Evolutionary conservation across 2,888 invertebrate species (phyloP).

Genomic region (Lasioglossum calceatum): DNA sequence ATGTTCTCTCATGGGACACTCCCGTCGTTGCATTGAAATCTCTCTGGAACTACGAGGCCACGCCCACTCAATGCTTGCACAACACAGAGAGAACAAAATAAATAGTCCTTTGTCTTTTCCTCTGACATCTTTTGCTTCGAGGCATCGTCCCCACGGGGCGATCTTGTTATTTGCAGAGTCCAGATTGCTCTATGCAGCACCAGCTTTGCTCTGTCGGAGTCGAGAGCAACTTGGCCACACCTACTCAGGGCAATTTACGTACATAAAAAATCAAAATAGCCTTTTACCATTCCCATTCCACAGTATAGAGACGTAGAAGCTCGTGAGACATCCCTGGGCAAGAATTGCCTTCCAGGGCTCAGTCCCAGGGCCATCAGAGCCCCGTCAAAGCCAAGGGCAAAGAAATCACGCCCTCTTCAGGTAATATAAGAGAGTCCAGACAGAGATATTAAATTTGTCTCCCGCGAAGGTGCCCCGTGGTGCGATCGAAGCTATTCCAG

Average conservation of each 20-base stretch:
- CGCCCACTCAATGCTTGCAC: neutral
- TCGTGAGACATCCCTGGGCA: neutral
- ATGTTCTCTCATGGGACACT: neutral
- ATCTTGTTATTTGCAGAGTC: neutral
- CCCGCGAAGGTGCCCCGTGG: neutral
- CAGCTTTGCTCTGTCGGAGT: neutral
- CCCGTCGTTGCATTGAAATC: neutral
- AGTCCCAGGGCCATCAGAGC: too few relatives aligned
- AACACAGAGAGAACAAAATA: neutral
- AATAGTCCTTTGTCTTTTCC: neutral
- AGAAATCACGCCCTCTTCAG: neutral
- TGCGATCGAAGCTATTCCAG: neutral
- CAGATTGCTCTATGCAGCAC: neutral
- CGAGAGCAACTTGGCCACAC: neutral
- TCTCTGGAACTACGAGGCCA: neutral
- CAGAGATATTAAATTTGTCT: neutral
- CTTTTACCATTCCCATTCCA: neutral
- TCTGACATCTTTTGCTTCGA: neutral
- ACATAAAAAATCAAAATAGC: neutral
- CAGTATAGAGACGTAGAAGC: neutral
- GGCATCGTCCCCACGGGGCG: neutral
- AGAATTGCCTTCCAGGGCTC: neutral
- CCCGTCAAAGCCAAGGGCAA: neutral
- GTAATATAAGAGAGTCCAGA: neutral
- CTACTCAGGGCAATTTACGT: neutral